These are phyloP conservation scores for Listrodromus nycthemerus DNA, from an alignment of 2,888 invertebrate species.

Conservation along the genomic window DNA sequence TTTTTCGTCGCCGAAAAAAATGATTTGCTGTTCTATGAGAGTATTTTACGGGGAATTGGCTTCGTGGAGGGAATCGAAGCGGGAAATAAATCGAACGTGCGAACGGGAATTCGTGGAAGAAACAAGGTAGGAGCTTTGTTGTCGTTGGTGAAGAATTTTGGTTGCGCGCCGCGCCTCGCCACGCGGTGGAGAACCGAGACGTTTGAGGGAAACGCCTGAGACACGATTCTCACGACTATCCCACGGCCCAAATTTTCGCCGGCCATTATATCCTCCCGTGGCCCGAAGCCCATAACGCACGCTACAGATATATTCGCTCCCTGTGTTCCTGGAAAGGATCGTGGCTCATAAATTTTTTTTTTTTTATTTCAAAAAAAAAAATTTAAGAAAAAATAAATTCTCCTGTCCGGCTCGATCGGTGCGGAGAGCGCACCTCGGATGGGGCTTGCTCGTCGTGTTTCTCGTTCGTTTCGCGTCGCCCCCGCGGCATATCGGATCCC, in stretches of 20 bases:
- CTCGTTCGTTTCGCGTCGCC: conserved; percentile 18
- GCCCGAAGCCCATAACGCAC: conserved; percentile 40
- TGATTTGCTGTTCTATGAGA: no score
- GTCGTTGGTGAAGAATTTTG: not conserved
- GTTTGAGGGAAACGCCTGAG: conserved; percentile 36
- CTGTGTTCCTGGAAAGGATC: conserved; percentile 50
- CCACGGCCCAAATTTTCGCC: conserved; percentile 63
- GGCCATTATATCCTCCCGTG: conserved; percentile 49
- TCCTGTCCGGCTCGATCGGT: not conserved
- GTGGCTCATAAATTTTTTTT: no score
- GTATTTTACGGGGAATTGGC: no score
- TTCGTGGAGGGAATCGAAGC: no score
- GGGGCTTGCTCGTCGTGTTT: conserved; percentile 10
- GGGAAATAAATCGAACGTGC: no score
- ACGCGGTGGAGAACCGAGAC: not conserved
- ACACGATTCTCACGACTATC: conserved; percentile 47
- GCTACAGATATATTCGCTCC: conserved; percentile 29
- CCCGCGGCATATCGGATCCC: conserved; percentile 53
- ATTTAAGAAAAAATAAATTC: not conserved
- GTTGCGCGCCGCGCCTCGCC: not conserved
- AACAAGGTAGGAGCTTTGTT: not conserved
- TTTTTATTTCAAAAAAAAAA: not conserved
- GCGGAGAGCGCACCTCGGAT: conserved; percentile 9
- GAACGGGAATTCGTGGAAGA: not conserved
- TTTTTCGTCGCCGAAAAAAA: no score